Base-by-base conservation (phyloP, 2,113 vertebrate genomes). In the Butastur rufipennis region DNA sequence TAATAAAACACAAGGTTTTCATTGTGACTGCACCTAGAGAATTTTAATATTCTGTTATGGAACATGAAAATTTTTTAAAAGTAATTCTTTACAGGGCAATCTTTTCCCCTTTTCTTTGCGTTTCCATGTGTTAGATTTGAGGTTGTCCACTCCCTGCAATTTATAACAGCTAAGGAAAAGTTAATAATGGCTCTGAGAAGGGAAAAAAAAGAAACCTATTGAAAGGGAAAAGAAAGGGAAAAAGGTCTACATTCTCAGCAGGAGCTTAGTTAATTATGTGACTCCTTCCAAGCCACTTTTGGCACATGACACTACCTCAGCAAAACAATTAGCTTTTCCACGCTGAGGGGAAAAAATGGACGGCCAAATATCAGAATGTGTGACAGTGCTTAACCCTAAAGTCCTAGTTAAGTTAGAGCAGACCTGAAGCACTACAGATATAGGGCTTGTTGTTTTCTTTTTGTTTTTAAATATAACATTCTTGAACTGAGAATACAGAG, bases 1-100 rank as follows among this genome's bases (percentile, higher is more conserved):
- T 97, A 94, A 92, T 86, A 96, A 96, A 97, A 92, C 74, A 96
- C 89, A 94, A 95, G 72, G 47, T 96, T 97, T 97, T 96, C 66
- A 91, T 95, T 98, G 86, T 94, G 55, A 93, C 92, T 83, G 23
- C 1, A 16, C 45, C 82, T 96, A 74, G 31, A 31, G 61, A 38
- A 10, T 94, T 95, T 79, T 88, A 96, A 94, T 82, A 94, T 77
- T 97, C 62, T 86, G 71, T 88, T 96, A 96, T 14, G 45, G 91
- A 96, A 93, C 48, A 66, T 11, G 25, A 94, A 95, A 62, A 68
- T 8, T 36, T 90, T 95, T 55, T 65, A 23, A 55, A 56, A 84
- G 38, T 27, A 88, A 72, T 77, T 77, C 47, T 88, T 56, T 45
- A 36, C 13, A 65, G 23, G 25, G 7, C 17, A 67, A 7, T 81